Base-by-base conservation (phyloP, 2,888 invertebrate genomes). In the Lacanobia oleracea region DNA sequence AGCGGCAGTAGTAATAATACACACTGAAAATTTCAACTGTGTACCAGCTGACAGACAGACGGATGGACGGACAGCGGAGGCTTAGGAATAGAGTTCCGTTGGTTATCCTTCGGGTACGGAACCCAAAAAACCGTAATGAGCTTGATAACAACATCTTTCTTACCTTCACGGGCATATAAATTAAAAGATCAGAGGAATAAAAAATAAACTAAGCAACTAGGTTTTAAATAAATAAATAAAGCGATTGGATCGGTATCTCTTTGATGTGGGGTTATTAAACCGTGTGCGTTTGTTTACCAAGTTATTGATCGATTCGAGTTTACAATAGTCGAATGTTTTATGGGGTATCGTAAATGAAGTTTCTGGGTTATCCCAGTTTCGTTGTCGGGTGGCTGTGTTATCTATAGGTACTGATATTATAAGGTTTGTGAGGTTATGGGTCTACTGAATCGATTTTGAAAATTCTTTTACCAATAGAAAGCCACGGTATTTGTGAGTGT, bases 251-350 rank as follows among this genome's bases (percentile, higher is more conserved):
- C 59, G 62, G 64, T 72, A 73, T 76, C 77, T 63, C 91, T 91
- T 91, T 91, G 91, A 91, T 90, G 84, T 77, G 75, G 64, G 82
- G 86, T 89, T 88, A 87, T 88, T 90, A 89, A 88, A 88, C 82
- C 54, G 72, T 73, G 72, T 59, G 67, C 75, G 63, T 72, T 66
- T 75, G 72, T 71, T 77, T 79, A 68, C 72, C 62, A 61, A 83
- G 79, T 83, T 84, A 86, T 85, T 86, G 82, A 84, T 83, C 68
- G 63, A 62, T 64, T 48, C 56, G 57, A 67, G 75, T 82, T 79
- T 77, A 76, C 75, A 72, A 74, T 79, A 8, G 48, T 48, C 18
- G 43, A 48, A 48, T 60, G 69, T 83, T 83, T 79, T 72, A 84
- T 74, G 56, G 62, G 0, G 1, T 16, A 33, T 79, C 75, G 77